These are phyloP conservation scores for Apodemus agrarius DNA, from an alignment of 2,797 vertebrate genomes.

Conservation along the genomic window DNA sequence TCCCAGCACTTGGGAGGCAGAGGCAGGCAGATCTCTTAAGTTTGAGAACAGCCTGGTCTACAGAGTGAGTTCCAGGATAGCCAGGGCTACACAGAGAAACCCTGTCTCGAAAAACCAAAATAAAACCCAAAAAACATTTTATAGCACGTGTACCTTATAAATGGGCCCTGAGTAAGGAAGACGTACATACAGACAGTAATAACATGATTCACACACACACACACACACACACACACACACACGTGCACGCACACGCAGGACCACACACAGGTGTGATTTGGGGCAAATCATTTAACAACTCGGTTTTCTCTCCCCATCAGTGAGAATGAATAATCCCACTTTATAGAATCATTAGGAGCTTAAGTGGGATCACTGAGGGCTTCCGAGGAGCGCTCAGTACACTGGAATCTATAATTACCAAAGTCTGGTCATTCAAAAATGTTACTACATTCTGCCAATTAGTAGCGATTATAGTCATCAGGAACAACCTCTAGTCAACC, in stretches of 20 bases:
- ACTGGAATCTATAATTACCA: background rate
- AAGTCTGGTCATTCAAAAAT: conserved; percentile 1
- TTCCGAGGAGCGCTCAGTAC: background rate
- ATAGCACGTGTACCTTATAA: background rate
- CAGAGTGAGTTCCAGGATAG: no score
- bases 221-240: background rate
- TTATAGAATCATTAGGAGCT: background rate
- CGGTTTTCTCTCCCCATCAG: background rate
- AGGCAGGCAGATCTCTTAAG: no score
- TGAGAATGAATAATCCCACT: background rate
- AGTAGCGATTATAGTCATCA: conserved; percentile 18
- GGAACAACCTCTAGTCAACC: background rate
- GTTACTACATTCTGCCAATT: background rate
- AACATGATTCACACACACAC: background rate
- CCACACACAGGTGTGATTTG: background rate
- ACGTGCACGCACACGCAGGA: background rate
- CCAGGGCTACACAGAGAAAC: no score
- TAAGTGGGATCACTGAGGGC: background rate
- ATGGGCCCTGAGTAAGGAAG: background rate
- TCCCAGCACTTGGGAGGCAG: no score
- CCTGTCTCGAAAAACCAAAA: no score
- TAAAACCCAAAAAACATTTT: background rate
- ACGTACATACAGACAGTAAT: background rate
- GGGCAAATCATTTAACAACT: background rate
- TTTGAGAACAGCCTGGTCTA: no score